Percentiles rank a stretch among this genome's conserved stretches.
phyloP scores from a whole-genome alignment of 2,797 vertebrate species.

The Hyperoplus lanceolatus region DNA sequence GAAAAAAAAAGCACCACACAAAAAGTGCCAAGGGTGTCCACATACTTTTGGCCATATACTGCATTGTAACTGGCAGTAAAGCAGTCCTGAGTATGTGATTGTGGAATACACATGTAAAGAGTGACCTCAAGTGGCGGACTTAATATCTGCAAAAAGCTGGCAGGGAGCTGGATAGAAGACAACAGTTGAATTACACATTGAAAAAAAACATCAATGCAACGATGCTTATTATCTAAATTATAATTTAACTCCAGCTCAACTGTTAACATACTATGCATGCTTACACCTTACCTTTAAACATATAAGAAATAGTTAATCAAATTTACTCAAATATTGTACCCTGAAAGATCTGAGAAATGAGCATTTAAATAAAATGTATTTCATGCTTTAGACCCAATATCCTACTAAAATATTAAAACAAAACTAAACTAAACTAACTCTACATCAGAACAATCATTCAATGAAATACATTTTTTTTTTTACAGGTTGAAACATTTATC shows the following conservation, averaged over 20 bases:
- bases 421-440: neutral
- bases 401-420: neutral
- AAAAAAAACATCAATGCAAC: neutral
- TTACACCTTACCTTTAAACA: neutral
- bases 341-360: neutral
- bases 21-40: neutral
- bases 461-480: too few species aligned
- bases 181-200: neutral
- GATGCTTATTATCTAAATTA: neutral
- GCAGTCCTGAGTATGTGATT: neutral
- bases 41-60: neutral
- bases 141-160: neutral
- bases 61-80: neutral
- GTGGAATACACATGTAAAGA: slow-evolving; percentile 1
- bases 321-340: neutral
- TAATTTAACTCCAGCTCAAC: neutral
- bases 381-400: neutral
- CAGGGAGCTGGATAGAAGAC: too few species aligned
- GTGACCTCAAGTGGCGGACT: slow-evolving; percentile 23
- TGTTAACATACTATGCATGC: neutral
- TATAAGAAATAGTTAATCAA: neutral
- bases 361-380: neutral
- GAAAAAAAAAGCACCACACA: neutral
- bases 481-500: neutral
- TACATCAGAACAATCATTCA: neutral